phyloP scores from a whole-genome alignment of 2,797 vertebrate genomes.

The Arremon aurantiirostris region DNA sequence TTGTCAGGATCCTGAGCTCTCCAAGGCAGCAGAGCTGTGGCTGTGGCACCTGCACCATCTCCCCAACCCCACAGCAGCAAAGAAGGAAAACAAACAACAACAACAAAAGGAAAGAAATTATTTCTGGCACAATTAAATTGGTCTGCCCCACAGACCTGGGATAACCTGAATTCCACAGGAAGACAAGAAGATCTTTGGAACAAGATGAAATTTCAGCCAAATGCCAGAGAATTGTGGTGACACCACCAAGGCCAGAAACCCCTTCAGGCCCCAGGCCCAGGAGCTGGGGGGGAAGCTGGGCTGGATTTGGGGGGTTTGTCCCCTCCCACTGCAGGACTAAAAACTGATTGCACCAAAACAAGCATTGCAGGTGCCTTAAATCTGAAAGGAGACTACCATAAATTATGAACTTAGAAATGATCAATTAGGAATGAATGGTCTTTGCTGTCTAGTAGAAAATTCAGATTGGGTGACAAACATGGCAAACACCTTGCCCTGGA shows the following conservation, averaged over 20 bases:
- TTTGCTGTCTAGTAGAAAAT: background rate
- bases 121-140: background rate
- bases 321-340: background rate
- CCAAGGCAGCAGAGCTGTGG: background rate
- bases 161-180: background rate
- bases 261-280: background rate
- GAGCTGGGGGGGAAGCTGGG: no score
- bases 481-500: background rate
- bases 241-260: background rate
- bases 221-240: background rate
- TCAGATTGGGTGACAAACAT: background rate
- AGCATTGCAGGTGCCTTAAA: background rate
- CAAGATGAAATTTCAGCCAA: background rate
- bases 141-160: background rate
- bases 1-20: background rate
- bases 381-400: background rate
- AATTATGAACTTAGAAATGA: background rate
- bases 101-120: background rate
- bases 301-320: accelerated
- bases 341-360: background rate
- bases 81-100: background rate
- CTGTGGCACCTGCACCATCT: background rate
- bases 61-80: background rate
- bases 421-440: background rate
- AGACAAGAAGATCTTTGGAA: background rate